Evolutionary conservation across 2,113 vertebrate genomes (phyloP), one percentile per base, ranked within the genome.

Genomic region (Tamias sibiricus): DNA sequence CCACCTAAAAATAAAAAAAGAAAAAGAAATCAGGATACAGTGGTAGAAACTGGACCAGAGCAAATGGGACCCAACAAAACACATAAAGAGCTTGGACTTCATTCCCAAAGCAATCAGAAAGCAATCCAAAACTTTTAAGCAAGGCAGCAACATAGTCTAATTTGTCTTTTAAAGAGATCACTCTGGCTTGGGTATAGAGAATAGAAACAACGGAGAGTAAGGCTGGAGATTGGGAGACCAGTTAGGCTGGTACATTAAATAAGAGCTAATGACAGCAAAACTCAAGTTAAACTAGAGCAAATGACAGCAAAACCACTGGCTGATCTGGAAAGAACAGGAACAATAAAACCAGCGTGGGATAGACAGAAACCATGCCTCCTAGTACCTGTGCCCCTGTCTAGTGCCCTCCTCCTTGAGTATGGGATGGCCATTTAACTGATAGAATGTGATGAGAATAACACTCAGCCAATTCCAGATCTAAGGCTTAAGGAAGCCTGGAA

Each of bases 131-230:
- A 54, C 44, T 77, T 77, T 83, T 32, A 68, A 66, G 30, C 32
- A 72, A 88, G 52, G 64, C 54, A 89, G 72, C 28, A 62, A 22
- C 28, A 77, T 52, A 80, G 86, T 59, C 35, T 79, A 69, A 83
- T 64, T 74, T 79, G 80, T 49, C 66, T 91, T 92, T 95, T 81
- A 88, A 85, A n/a, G 92, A 88, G 44, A 84, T 81, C 66, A 40
- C 42, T 81, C 7, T 80, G 44, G 76, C 59, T 40, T 35, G 8
- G 9, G 32, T 87, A 6, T 28, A 44, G 72, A 81, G 44, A 68
- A 74, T 14, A 30, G 52, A 87, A 87, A 66, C 12, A 96, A 92
- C 19, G 77, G 24, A n/a, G 52, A 94, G 57, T 8, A 4, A 90
- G 59, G 40, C 59, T 57, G 30, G 32, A 94, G 52, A 24, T 12